Evolutionary conservation across 2,888 invertebrate genomes (phyloP).

Genomic region (Microctonus brassicae): DNA sequence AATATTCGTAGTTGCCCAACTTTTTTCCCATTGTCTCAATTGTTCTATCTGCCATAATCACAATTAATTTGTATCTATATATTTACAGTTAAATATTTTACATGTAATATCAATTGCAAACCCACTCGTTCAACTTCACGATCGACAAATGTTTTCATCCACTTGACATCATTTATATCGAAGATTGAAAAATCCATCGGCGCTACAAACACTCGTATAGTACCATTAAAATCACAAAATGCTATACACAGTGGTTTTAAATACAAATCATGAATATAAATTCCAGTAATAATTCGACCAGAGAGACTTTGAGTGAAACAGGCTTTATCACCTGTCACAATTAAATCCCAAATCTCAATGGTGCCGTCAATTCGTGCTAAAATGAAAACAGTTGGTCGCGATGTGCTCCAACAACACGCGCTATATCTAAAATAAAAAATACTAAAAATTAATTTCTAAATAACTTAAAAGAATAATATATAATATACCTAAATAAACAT

Average conservation of each 20-base stretch:
- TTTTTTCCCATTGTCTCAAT: slow-evolving; percentile 75
- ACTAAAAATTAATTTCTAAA: slow-evolving; percentile 4
- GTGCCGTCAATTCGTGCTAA: slow-evolving; percentile 81
- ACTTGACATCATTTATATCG: slow-evolving; percentile 67
- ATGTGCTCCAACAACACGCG: slow-evolving; percentile 82
- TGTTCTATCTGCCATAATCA: slow-evolving; percentile 72
- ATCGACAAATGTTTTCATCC: slow-evolving; percentile 58
- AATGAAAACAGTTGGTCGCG: slow-evolving; percentile 80
- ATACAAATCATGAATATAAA: slow-evolving; percentile 74
- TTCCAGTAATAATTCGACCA: slow-evolving; percentile 76
- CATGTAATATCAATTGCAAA: no score
- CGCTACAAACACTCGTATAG: slow-evolving; percentile 76
- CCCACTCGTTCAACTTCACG: slow-evolving; percentile 57
- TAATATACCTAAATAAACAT: neutral
- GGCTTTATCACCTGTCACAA: slow-evolving; percentile 78
- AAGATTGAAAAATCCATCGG: slow-evolving; percentile 73
- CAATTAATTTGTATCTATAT: slow-evolving; percentile 45
- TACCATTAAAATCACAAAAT: slow-evolving; percentile 79
- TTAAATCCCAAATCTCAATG: slow-evolving; percentile 86
- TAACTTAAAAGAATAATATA: neutral
- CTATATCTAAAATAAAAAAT: slow-evolving; percentile 70
- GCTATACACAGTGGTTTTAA: slow-evolving; percentile 76
- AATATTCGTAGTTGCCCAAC: slow-evolving; percentile 72
- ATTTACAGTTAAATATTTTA: slow-evolving; percentile 44
- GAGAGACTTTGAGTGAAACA: slow-evolving; percentile 76